Percentiles rank a stretch among this genome's conserved stretches.
Evolutionary conservation across 1,140 invertebrate genomes (phyloP).

Genomic region (Antheraea pernyi): DNA sequence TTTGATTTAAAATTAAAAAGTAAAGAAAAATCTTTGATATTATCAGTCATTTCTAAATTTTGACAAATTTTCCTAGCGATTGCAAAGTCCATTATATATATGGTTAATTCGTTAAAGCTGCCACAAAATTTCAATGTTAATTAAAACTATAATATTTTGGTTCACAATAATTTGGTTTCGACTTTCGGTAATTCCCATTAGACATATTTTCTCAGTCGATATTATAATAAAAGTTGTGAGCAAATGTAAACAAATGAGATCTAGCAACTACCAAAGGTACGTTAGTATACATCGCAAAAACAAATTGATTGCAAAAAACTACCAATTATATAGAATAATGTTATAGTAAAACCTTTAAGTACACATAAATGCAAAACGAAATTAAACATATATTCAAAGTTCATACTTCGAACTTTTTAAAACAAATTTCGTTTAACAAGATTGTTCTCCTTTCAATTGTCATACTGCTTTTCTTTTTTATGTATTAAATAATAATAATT

Average conservation of each 20-base stretch:
- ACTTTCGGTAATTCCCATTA: slow-evolving; percentile 31
- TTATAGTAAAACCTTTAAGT: not conserved
- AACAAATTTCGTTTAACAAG: too few species aligned
- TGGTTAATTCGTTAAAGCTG: not conserved
- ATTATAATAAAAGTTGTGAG: slow-evolving; percentile 20
- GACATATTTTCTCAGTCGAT: slow-evolving; percentile 43
- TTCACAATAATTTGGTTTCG: slow-evolving; percentile 47
- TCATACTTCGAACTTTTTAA: not conserved
- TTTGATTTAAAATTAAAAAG: not conserved
- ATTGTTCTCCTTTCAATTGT: too few species aligned
- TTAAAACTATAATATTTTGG: slow-evolving; percentile 41
- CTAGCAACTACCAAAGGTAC: too few species aligned
- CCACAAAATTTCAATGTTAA: slow-evolving; percentile 1
- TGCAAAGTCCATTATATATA: not conserved
- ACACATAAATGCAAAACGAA: not conserved
- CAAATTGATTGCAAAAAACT: too few species aligned
- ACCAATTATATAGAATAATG: too few species aligned
- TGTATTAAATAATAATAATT: too few species aligned
- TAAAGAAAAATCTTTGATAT: not conserved
- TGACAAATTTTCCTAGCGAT: too few species aligned
- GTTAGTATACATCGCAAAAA: too few species aligned
- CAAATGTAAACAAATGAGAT: slow-evolving; percentile 15
- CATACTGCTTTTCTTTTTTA: too few species aligned
- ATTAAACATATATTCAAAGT: not conserved
- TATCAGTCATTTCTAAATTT: not conserved